These are phyloP conservation scores for Epinephelus coioides DNA, from an alignment of 2,797 vertebrate genomes.

Conservation along the genomic window DNA sequence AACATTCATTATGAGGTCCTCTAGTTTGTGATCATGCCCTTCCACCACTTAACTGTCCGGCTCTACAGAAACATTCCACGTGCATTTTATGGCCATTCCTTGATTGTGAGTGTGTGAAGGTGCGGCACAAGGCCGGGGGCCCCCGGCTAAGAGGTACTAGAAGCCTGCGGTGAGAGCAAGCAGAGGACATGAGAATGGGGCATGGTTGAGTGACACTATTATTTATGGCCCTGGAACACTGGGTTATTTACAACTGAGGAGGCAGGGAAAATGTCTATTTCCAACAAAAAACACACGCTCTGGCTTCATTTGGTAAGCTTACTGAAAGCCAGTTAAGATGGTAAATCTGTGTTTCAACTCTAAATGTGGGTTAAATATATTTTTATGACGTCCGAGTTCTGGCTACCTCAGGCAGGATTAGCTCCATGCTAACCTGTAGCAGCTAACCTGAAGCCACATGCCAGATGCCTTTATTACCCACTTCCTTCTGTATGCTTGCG, in stretches of 20 bases:
- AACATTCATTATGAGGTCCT: slow-evolving; percentile 68
- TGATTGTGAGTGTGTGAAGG: slow-evolving; percentile 78
- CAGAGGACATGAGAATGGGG: slow-evolving; percentile 82
- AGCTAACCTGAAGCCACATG: slow-evolving; percentile 53
- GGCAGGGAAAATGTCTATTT: slow-evolving; percentile 76
- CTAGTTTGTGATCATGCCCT: slow-evolving; percentile 75
- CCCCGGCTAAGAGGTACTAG: slow-evolving; percentile 60
- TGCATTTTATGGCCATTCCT: slow-evolving; percentile 68
- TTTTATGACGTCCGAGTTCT: slow-evolving; percentile 62
- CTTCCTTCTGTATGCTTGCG: slow-evolving; percentile 40
- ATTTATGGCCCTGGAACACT: slow-evolving; percentile 76
- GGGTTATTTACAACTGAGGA: slow-evolving; percentile 79
- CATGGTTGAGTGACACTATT: slow-evolving; percentile 82
- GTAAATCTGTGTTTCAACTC: slow-evolving; percentile 68
- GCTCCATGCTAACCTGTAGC: slow-evolving; percentile 43
- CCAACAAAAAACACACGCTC: slow-evolving; percentile 76
- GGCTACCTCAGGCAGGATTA: slow-evolving; percentile 46
- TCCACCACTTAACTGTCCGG: slow-evolving; percentile 68
- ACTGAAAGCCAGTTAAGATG: slow-evolving; percentile 64
- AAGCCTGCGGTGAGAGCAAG: slow-evolving; percentile 80
- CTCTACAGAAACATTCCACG: slow-evolving; percentile 74
- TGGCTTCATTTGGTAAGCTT: slow-evolving; percentile 64
- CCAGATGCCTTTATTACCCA: slow-evolving; percentile 40
- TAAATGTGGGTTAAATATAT: slow-evolving; percentile 53
- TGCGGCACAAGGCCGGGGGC: slow-evolving; percentile 66